These are phyloP conservation scores for Dipodomys stephensi DNA, from an alignment of 2,113 vertebrate genomes.

Conservation along the genomic window DNA sequence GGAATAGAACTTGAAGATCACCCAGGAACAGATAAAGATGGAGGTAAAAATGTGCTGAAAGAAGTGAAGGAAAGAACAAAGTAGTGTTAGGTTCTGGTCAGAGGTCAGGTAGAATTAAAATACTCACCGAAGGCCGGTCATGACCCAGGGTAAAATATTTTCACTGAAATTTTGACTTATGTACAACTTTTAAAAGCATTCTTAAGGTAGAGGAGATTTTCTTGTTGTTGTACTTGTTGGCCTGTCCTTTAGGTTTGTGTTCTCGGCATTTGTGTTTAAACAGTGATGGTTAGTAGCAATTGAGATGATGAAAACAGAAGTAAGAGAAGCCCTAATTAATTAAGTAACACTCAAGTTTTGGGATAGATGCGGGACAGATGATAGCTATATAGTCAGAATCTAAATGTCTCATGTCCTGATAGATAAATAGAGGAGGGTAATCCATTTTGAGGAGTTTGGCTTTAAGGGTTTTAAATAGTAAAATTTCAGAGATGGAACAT, in stretches of 20 bases:
- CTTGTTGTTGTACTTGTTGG: background rate
- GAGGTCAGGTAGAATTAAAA: background rate
- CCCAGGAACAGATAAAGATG: background rate
- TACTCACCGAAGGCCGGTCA: background rate
- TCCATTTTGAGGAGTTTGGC: too few species aligned
- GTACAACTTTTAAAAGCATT: background rate
- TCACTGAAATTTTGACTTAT: background rate
- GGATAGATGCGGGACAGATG: background rate
- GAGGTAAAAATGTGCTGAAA: background rate
- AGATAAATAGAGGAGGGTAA: too few species aligned
- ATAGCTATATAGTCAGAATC: background rate
- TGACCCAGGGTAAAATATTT: background rate
- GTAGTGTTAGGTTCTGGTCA: background rate
- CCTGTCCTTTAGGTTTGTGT: background rate
- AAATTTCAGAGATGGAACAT: too few species aligned
- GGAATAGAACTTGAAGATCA: background rate
- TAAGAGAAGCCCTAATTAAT: background rate
- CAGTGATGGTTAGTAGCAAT: background rate
- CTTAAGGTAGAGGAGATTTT: background rate
- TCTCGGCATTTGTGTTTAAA: slow-evolving; percentile 35
- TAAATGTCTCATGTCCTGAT: too few species aligned
- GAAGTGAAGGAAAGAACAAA: background rate
- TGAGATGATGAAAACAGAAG: slow-evolving; percentile 8
- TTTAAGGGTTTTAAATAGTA: too few species aligned
- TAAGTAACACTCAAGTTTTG: background rate